Evolutionary conservation across 1,140 invertebrate genomes (phyloP).

Genomic region (Conopomorpha cramerella): DNA sequence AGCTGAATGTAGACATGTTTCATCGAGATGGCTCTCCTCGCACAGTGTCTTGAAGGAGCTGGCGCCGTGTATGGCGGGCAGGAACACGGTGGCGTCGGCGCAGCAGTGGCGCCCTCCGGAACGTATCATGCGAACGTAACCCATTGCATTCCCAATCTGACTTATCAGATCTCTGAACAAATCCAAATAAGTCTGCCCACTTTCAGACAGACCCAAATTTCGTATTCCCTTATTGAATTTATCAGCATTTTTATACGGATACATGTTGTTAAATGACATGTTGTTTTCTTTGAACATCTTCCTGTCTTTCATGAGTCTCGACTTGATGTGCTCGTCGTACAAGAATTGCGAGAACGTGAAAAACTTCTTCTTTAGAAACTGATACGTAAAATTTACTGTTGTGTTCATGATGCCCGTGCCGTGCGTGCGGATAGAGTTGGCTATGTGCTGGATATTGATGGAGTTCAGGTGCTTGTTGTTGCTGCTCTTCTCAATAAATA

Average conservation of each 20-base stretch:
- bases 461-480: constrained; percentile 96
- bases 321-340: constrained; percentile 98
- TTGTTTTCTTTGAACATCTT: constrained; percentile 71
- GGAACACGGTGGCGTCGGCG: constrained; percentile 87
- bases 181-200: constrained; percentile 89
- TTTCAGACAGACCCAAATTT: constrained; percentile 82
- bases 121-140: constrained; percentile 92
- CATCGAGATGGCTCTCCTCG: constrained; percentile 63
- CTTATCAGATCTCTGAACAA: constrained; percentile 90
- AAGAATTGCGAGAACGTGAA: constrained; percentile 96
- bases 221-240: constrained; percentile 93
- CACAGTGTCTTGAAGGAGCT: constrained; percentile 65
- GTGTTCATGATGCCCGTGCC: constrained; percentile 98
- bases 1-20: constrained; percentile 68
- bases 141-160: constrained; percentile 96
- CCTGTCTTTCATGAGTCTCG: constrained; percentile 88
- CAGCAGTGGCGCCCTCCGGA: constrained; percentile 93
- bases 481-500: constrained; percentile 91
- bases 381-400: constrained; percentile 95
- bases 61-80: constrained; percentile 81
- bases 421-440: constrained; percentile 97
- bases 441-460: constrained; percentile 93
- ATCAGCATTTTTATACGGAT: constrained; percentile 89
- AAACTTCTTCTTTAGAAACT: constrained; percentile 94
- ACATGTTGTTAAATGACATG: constrained; percentile 63